These are phyloP conservation scores for Exephanes ischioxanthus DNA, from an alignment of 2,888 invertebrate genomes.

Conservation along the genomic window DNA sequence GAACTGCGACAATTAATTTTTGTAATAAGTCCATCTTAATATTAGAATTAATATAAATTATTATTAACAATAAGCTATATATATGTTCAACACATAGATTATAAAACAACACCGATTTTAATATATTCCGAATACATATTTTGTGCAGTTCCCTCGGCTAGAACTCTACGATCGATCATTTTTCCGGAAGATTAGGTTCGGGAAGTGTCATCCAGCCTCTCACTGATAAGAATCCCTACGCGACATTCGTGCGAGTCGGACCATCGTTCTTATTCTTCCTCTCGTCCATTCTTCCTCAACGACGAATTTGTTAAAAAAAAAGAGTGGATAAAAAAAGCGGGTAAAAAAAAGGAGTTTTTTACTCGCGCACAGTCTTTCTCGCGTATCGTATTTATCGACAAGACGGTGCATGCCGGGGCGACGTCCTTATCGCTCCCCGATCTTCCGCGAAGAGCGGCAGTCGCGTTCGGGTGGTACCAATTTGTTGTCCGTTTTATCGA, in stretches of 20 bases:
- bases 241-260: constrained; percentile 51
- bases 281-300: constrained; percentile 17
- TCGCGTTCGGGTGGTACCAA: constrained; percentile 84
- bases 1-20: too few relatives aligned
- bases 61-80: too few relatives aligned
- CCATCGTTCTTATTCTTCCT: constrained; percentile 3
- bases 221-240: constrained; percentile 58
- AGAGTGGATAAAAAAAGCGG: constrained; percentile 27
- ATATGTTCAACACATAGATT: too few relatives aligned
- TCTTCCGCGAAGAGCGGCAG: constrained; percentile 81
- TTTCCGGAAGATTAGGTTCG: background rate
- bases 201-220: constrained; percentile 44
- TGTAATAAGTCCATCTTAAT: too few relatives aligned
- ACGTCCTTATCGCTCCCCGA: constrained; percentile 76
- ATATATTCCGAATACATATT: too few relatives aligned
- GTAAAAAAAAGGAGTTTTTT: constrained; percentile 23
- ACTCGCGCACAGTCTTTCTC: constrained; percentile 48
- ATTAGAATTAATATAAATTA: too few relatives aligned
- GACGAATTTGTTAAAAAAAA: constrained; percentile 26
- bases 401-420: constrained; percentile 62
- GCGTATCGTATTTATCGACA: constrained; percentile 82
- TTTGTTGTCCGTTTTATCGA: constrained; percentile 84
- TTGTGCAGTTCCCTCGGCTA: constrained; percentile 14
- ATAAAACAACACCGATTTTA: too few relatives aligned
- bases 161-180: constrained; percentile 52